Base-by-base conservation (phyloP, 37 sponge, comb jelly and placozoan species). In the Ianthella basta region DNA sequence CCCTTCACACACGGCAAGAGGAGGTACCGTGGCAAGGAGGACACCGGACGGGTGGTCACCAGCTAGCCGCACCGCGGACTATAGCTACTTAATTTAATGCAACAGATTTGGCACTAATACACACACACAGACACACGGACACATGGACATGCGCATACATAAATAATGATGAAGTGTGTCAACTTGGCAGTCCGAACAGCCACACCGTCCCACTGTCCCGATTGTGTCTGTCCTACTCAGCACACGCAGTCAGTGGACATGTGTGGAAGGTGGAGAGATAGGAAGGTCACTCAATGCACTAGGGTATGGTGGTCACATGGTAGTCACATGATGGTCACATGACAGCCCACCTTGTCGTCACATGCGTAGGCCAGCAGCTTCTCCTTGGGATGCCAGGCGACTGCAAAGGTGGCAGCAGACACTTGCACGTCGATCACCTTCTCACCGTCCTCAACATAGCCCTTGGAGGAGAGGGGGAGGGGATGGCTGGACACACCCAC, bases 301-400 rank as follows among this genome's bases (percentile, higher is more conserved):
- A 67, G 68, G 30, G 68, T 19, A 33, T 67, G 34, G 33, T 67
- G 72, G 37, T 72, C 36, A 33, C 72, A 39, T 34, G 72, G 12
- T 33, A 34, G 35, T 72, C 72, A 34, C 23, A 33, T 39, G 37
- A 72, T 37, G 38, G 72, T 34, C 72, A 39, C 30, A 30, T 68
- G 34, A 10, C 13, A 33, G 13, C 74, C 33, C 65, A 88, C 94
- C 92, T 98, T 98, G 55, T 98, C 99, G 68, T 98, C 99, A 72
- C 94, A 92, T 0, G 95, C 97, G 63, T 91, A 98, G 21, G 97
- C 99, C 37, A 98, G 90, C 23, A 98, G 85, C 83, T 92, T 33
- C 67, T 93, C 92, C 74, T 87, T 92, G 23, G 99, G 99, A 74
- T 96, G 97, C 99, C 99, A 98, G 1, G 97, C 93, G 0, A 98